Evolutionary conservation across 2,797 vertebrate species (phyloP).

Genomic region (Sebastes diaconus): DNA sequence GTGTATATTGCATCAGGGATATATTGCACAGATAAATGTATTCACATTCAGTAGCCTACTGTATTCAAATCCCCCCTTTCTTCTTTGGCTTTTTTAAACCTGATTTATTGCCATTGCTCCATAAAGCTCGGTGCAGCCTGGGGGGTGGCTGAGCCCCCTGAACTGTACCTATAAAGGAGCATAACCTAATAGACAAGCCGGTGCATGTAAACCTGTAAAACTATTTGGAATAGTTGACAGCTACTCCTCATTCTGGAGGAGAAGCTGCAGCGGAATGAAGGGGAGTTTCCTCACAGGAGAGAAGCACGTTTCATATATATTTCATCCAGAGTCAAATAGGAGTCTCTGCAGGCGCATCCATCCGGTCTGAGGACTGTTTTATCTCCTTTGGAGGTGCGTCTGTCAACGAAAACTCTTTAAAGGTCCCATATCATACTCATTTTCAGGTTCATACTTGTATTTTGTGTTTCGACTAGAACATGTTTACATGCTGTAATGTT

Average conservation of each 20-base stretch:
- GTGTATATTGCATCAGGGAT: too few species aligned
- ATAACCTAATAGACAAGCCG: slow-evolving; percentile 77
- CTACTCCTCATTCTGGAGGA: slow-evolving; percentile 46
- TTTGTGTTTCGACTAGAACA: too few species aligned
- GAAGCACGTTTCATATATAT: slow-evolving; percentile 10
- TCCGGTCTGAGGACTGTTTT: not conserved
- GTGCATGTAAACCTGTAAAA: slow-evolving; percentile 81
- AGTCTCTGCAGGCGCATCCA: slow-evolving; percentile 21
- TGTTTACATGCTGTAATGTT: too few species aligned
- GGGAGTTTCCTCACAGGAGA: slow-evolving; percentile 34
- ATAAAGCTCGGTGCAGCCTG: slow-evolving; percentile 36
- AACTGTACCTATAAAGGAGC: slow-evolving; percentile 73
- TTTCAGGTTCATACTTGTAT: too few species aligned
- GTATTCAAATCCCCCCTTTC: slow-evolving; percentile 42
- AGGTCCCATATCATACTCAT: too few species aligned
- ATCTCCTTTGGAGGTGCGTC: not conserved
- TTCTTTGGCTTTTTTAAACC: slow-evolving; percentile 2
- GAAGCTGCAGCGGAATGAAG: slow-evolving; percentile 30
- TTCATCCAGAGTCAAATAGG: not conserved
- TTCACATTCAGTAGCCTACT: not conserved
- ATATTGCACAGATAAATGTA: too few species aligned
- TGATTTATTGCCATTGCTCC: slow-evolving; percentile 65
- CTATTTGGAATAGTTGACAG: slow-evolving; percentile 83
- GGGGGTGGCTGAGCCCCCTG: slow-evolving; percentile 50
- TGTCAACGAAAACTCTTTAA: not conserved